Percentiles rank a stretch among this genome's conserved stretches.
Evolutionary conservation across 1,140 invertebrate genomes (phyloP).

Genomic region (Drosophila mauritiana): DNA sequence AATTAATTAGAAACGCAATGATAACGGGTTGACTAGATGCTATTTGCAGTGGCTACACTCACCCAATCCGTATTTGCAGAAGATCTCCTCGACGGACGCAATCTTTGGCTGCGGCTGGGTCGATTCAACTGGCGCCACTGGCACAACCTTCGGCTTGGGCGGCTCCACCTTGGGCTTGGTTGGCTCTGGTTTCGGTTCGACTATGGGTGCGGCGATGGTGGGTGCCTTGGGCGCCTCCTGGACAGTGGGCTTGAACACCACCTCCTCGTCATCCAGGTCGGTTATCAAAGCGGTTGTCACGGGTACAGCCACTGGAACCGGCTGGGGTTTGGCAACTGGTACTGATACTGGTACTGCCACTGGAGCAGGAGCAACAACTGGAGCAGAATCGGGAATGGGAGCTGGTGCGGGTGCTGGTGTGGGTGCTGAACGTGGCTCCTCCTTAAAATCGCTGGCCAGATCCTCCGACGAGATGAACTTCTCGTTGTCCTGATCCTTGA

Average conservation of each 20-base stretch:
- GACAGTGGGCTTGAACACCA: slow-evolving; percentile 37
- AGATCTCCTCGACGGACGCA: slow-evolving; percentile 83
- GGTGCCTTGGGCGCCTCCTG: slow-evolving; percentile 20
- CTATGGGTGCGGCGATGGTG: background rate
- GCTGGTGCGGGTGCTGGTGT: slow-evolving; percentile 52
- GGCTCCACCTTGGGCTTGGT: slow-evolving; percentile 47
- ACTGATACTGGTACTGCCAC: slow-evolving; percentile 2
- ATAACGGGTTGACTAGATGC: slow-evolving; percentile 16
- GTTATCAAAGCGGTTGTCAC: slow-evolving; percentile 55
- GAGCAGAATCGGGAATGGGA: background rate
- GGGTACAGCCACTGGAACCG: slow-evolving; percentile 33
- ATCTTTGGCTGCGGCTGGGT: slow-evolving; percentile 69
- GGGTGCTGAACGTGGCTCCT: slow-evolving; percentile 64
- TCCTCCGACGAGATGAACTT: slow-evolving; percentile 84
- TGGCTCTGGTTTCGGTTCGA: slow-evolving; percentile 36
- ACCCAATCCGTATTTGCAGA: slow-evolving; percentile 83
- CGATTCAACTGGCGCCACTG: slow-evolving; percentile 20
- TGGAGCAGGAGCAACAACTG: background rate
- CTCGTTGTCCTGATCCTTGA: slow-evolving; percentile 82
- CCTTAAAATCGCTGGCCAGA: slow-evolving; percentile 77
- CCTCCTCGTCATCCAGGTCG: slow-evolving; percentile 76
- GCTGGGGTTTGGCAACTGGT: slow-evolving; percentile 7
- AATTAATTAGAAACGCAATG: slow-evolving; percentile 56
- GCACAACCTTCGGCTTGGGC: slow-evolving; percentile 42
- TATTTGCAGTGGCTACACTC: slow-evolving; percentile 29